Evolutionary conservation across 1,140 invertebrate species (phyloP).

Genomic region (Hycleus phaleratus): DNA sequence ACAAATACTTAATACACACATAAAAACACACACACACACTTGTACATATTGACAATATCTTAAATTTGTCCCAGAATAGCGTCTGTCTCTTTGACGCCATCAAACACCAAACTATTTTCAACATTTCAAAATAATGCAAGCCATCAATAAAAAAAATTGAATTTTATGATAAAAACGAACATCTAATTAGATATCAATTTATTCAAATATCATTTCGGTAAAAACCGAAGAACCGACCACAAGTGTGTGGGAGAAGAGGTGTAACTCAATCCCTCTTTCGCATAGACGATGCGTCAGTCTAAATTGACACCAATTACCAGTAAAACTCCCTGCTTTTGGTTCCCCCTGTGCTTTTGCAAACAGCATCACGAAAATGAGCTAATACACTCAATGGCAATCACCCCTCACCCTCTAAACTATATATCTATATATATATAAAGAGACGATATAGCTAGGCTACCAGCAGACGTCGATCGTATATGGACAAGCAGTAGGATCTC

Average conservation of each 20-base stretch:
- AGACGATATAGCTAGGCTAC: not conserved
- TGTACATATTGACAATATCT: no score
- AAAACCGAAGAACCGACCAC: constrained; percentile 14
- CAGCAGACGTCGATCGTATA: constrained; percentile 25
- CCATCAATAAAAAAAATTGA: no score
- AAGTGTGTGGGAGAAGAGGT: constrained; percentile 16
- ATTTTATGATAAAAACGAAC: no score
- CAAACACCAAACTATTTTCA: no score
- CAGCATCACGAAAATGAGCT: constrained; percentile 41
- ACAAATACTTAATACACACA: no score
- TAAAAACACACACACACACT: no score
- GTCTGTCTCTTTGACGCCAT: no score
- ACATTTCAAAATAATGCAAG: no score
- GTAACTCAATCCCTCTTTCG: constrained; percentile 38
- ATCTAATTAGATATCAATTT: not conserved
- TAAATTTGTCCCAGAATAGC: no score
- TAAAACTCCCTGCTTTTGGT: constrained; percentile 51
- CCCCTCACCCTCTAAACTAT: constrained; percentile 8
- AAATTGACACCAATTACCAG: constrained; percentile 66
- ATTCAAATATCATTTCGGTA: constrained; percentile 2
- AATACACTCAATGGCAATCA: constrained; percentile 33
- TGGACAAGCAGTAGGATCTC: not conserved
- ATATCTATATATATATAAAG: not conserved
- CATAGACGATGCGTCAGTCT: constrained; percentile 42
- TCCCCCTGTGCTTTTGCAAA: constrained; percentile 37